Evolutionary conservation across 2,888 invertebrate species (phyloP).

Genomic region (Marasmarcha lunaedactyla): DNA sequence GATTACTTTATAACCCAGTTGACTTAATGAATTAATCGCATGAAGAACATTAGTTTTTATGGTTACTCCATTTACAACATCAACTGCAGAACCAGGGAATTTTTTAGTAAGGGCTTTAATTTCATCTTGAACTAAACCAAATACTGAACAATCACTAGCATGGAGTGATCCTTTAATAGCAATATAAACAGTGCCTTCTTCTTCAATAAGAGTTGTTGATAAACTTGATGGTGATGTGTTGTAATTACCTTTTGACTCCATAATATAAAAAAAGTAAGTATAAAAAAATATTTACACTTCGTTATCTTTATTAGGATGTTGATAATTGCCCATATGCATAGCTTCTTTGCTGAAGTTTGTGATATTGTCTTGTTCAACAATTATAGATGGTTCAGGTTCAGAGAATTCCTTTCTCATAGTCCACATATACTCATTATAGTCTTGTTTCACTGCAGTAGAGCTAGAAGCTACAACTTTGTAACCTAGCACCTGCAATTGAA

Average conservation of each 20-base stretch:
- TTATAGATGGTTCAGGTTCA: conserved; percentile 81
- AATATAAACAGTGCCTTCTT: conserved; percentile 76
- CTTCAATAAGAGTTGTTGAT: conserved; percentile 37
- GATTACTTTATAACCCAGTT: conserved; percentile 82
- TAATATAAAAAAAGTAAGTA: conserved; percentile 19
- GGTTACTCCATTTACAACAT: conserved; percentile 79
- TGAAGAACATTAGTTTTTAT: conserved; percentile 77
- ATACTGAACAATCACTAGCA: conserved; percentile 79
- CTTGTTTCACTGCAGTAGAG: conserved; percentile 86
- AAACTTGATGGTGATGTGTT: conserved; percentile 35
- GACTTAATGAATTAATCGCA: conserved; percentile 80
- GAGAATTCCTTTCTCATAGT: conserved; percentile 91
- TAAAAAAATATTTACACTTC: conserved; percentile 37
- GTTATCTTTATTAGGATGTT: conserved; percentile 54
- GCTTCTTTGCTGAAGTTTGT: conserved; percentile 73
- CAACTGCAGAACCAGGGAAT: conserved; percentile 72
- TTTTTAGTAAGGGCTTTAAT: conserved; percentile 76
- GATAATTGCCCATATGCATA: conserved; percentile 54
- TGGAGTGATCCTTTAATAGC: conserved; percentile 85
- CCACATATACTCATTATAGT: conserved; percentile 94
- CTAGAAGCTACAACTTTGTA: conserved; percentile 91
- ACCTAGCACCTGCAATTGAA: conserved; percentile 79
- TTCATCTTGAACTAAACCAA: conserved; percentile 81
- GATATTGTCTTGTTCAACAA: conserved; percentile 72
- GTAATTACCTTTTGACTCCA: conserved; percentile 50